These are phyloP conservation scores for Labeo rohita DNA, from an alignment of 2,113 vertebrate species.

Conservation along the genomic window DNA sequence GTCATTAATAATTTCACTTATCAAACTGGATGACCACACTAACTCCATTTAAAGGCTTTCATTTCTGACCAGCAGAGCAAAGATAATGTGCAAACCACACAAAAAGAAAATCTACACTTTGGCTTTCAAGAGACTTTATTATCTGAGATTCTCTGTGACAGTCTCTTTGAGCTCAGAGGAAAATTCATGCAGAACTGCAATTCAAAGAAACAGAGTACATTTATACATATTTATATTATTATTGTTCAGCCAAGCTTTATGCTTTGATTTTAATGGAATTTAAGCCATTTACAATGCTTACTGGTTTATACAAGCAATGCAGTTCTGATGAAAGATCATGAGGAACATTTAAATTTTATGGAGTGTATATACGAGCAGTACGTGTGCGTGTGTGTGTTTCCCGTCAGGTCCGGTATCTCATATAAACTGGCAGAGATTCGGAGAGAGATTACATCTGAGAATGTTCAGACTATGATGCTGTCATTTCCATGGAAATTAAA, in stretches of 20 bases:
- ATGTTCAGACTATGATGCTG: conserved; percentile 24
- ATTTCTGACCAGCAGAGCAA: background rate
- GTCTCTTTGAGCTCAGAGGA: background rate
- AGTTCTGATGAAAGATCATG: background rate
- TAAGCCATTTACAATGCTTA: background rate
- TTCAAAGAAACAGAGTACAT: background rate
- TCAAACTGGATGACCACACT: conserved; percentile 35
- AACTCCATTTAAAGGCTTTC: conserved; percentile 36
- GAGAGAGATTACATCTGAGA: conserved; percentile 26
- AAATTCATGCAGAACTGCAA: background rate
- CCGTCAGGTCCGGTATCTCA: background rate
- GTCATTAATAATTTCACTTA: conserved; percentile 45
- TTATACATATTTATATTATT: background rate
- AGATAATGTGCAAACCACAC: background rate
- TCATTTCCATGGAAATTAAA: conserved; percentile 31
- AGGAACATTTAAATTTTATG: background rate
- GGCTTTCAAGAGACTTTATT: background rate
- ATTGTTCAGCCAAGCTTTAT: background rate
- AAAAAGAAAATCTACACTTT: conserved; percentile 5
- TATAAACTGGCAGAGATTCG: background rate
- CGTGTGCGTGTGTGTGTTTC: background rate
- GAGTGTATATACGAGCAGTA: no score
- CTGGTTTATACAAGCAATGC: background rate
- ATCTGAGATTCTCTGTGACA: background rate
- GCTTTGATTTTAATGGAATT: background rate